A percentile compares a stretch with the other conserved stretches of the same genome.
Conservation (phyloP, 53 echinoderm and acorn worm species). For the Luidia sarsii region DNA sequence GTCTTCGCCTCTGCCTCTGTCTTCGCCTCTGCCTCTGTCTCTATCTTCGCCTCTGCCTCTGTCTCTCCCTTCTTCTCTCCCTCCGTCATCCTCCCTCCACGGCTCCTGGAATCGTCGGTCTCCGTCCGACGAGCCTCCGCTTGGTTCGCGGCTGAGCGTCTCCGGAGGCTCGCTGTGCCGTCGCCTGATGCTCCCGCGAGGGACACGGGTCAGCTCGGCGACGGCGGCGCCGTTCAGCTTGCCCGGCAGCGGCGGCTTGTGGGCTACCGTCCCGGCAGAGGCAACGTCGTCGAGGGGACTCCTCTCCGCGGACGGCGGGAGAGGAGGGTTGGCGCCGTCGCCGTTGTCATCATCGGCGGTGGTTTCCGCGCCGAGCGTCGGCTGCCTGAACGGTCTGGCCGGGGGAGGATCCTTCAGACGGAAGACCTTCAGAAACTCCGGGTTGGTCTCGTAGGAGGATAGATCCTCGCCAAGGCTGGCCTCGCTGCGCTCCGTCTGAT, state of each 20-base stretch:
- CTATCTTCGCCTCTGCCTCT: too few relatives aligned
- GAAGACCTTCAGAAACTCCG: constrained; percentile 91
- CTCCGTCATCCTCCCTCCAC: constrained; percentile 11
- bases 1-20: too few relatives aligned
- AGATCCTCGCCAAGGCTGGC: constrained; percentile 24
- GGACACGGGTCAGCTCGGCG: constrained; percentile 39
- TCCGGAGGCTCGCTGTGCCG: constrained; percentile 49
- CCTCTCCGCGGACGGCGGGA: neutral
- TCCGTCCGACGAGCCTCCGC: constrained; percentile 1
- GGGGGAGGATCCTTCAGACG: constrained; percentile 63
- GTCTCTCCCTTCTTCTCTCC: constrained; percentile 18
- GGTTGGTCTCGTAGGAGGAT: constrained; percentile 83
- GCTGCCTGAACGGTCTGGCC: constrained; percentile 16
- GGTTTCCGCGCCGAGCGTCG: constrained; percentile 2
- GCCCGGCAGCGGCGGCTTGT: constrained; percentile 29
- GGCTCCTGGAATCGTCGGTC: neutral
- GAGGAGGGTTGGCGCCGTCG: neutral
- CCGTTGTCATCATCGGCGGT: neutral
- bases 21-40: too few relatives aligned
- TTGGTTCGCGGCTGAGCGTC: neutral
- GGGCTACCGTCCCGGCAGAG: neutral
- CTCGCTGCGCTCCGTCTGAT: constrained; percentile 6
- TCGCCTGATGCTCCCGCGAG: constrained; percentile 43
- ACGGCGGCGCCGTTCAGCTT: neutral
- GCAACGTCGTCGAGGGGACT: neutral